Evolutionary conservation across 30 jellyfish, hydroid and myxozoan genomes (phyloP).

Genomic region (Hydra vulgaris): DNA sequence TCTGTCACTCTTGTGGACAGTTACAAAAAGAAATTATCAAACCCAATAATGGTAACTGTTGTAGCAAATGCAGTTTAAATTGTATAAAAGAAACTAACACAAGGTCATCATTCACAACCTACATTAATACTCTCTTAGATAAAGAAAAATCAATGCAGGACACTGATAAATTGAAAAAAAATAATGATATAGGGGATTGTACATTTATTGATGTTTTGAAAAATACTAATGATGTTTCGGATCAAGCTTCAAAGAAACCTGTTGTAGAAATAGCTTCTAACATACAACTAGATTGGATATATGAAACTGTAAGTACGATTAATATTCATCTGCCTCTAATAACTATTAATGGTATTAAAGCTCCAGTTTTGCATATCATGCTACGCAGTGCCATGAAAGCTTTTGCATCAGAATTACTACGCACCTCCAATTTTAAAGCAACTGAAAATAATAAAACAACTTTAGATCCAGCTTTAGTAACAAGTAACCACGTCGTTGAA

Average conservation of each 20-base stretch:
- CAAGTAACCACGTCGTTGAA: conserved; percentile 47
- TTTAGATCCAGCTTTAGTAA: conserved; percentile 50
- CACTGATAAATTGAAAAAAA: neutral
- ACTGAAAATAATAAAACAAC: conserved; percentile 23
- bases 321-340: conserved; percentile 52
- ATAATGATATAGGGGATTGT: conserved; percentile 9
- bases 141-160: conserved; percentile 7
- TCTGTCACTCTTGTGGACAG: conserved; percentile 64
- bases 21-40: neutral
- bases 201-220: conserved; percentile 15
- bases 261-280: conserved; percentile 22
- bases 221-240: neutral
- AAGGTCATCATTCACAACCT: conserved; percentile 37
- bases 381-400: conserved; percentile 48
- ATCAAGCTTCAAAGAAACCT: neutral
- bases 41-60: neutral
- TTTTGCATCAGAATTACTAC: conserved; percentile 40
- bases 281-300: conserved; percentile 55
- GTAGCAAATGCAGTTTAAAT: conserved; percentile 6
- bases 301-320: conserved; percentile 54
- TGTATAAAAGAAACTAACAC: neutral
- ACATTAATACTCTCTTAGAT: neutral
- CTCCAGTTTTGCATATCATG: conserved; percentile 64
- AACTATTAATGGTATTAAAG: conserved; percentile 9
- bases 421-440: conserved; percentile 35